Percentiles rank a stretch among this genome's conserved stretches.
Evolutionary conservation across 2,888 invertebrate genomes (phyloP).

Genomic region (Ophonus ardosiacus): DNA sequence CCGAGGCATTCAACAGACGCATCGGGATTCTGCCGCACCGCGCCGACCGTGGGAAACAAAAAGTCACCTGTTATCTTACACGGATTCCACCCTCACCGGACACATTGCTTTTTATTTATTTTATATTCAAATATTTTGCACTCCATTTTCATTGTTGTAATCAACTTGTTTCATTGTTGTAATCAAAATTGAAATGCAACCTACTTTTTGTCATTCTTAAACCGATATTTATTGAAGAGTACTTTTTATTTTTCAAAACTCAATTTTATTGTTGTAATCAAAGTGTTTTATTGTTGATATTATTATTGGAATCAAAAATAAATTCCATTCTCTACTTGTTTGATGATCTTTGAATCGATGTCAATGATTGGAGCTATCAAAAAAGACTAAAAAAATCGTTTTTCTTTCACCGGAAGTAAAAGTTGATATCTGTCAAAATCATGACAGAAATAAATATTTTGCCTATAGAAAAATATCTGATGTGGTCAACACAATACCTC

Average conservation of each 20-base stretch:
- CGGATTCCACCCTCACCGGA: neutral
- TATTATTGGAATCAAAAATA: too few relatives aligned
- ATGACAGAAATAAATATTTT: too few relatives aligned
- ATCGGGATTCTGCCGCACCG: neutral
- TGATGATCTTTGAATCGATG: too few relatives aligned
- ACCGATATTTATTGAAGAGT: neutral
- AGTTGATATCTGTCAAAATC: too few relatives aligned
- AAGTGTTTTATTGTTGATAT: too few relatives aligned
- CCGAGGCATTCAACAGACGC: conserved; percentile 21
- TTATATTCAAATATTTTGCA: neutral
- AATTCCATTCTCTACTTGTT: too few relatives aligned
- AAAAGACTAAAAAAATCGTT: too few relatives aligned
- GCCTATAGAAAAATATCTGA: too few relatives aligned
- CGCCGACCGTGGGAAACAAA: conserved; percentile 12
- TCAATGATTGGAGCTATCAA: too few relatives aligned
- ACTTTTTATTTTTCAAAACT: neutral
- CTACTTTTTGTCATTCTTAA: too few relatives aligned
- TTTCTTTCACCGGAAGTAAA: too few relatives aligned
- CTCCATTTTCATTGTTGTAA: neutral
- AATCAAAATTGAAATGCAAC: neutral
- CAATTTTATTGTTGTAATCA: neutral
- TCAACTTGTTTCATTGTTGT: neutral
- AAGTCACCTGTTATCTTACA: neutral
- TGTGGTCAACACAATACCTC: too few relatives aligned
- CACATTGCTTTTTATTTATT: neutral